Evolutionary conservation across 2,888 invertebrate species (phyloP).

Genomic region (Blastobasis lacticolella): DNA sequence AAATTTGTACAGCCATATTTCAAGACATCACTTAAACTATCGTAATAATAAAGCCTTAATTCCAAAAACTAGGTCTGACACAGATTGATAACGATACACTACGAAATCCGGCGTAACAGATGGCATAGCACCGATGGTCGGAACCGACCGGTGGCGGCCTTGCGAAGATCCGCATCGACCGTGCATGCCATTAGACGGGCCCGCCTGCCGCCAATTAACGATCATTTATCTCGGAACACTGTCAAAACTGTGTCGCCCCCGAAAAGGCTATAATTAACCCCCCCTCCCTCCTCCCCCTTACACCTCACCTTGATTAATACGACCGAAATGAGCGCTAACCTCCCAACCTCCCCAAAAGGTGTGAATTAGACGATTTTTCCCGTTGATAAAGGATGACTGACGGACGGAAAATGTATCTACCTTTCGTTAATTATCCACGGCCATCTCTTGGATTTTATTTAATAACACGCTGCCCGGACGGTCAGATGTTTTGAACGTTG

Average conservation of each 20-base stretch:
- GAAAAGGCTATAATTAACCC: slow-evolving; percentile 59
- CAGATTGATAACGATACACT: background rate
- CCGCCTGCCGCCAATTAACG: slow-evolving; percentile 49
- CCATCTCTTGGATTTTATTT: slow-evolving; percentile 62
- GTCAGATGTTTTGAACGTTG: slow-evolving; percentile 26
- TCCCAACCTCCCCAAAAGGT: slow-evolving; percentile 51
- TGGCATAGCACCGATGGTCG: background rate
- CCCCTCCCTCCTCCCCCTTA: slow-evolving; percentile 14
- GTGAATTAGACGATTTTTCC: slow-evolving; percentile 70
- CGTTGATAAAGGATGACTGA: slow-evolving; percentile 67
- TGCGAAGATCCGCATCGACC: no score
- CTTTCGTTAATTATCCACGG: slow-evolving; percentile 63
- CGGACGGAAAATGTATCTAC: slow-evolving; percentile 50
- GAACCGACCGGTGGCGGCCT: background rate
- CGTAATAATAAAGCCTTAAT: no score
- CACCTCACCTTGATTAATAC: slow-evolving; percentile 46
- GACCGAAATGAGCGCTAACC: slow-evolving; percentile 35
- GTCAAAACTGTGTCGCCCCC: slow-evolving; percentile 68
- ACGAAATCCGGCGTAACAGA: background rate
- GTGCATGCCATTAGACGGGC: slow-evolving; percentile 5
- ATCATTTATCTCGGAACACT: slow-evolving; percentile 71
- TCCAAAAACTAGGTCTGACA: no score
- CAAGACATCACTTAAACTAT: no score
- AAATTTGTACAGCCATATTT: no score
- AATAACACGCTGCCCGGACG: slow-evolving; percentile 44